Evolutionary conservation across 2,888 invertebrate species (phyloP).

Genomic region (Cerceris ruficornis): DNA sequence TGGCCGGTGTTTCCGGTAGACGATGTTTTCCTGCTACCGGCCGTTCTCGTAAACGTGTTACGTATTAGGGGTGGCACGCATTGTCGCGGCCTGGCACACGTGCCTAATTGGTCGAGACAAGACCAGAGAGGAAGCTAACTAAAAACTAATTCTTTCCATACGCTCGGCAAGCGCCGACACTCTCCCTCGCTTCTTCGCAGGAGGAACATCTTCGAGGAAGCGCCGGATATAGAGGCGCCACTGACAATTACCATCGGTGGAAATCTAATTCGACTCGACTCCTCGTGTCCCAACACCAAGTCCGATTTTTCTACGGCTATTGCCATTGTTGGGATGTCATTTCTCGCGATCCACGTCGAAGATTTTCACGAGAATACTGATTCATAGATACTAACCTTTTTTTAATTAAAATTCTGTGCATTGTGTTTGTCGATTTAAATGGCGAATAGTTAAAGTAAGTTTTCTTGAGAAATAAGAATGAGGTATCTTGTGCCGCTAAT

Average conservation of each 20-base stretch:
- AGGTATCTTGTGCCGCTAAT: no score
- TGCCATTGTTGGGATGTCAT: constrained; percentile 42
- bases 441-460: not conserved
- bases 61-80: constrained; percentile 75
- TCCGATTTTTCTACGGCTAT: constrained; percentile 19
- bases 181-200: constrained; percentile 33
- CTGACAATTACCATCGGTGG: constrained; percentile 77
- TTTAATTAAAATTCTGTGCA: not conserved
- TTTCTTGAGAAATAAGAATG: no score
- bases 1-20: constrained; percentile 61
- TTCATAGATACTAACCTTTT: not conserved
- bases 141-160: constrained; percentile 81
- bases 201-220: constrained; percentile 76
- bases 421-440: not conserved
- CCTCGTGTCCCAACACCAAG: constrained; percentile 62
- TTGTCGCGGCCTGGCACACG: constrained; percentile 76
- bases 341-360: constrained; percentile 33
- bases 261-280: constrained; percentile 77
- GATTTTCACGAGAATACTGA: not conserved
- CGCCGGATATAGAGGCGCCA: constrained; percentile 82
- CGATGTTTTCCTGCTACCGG: constrained; percentile 49
- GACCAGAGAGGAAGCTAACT: constrained; percentile 71
- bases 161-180: constrained; percentile 61
- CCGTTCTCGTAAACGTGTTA: constrained; percentile 72
- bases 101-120: constrained; percentile 79